Base-by-base conservation (phyloP, 2,888 invertebrate genomes). In the Lasioglossum figueresi region DNA sequence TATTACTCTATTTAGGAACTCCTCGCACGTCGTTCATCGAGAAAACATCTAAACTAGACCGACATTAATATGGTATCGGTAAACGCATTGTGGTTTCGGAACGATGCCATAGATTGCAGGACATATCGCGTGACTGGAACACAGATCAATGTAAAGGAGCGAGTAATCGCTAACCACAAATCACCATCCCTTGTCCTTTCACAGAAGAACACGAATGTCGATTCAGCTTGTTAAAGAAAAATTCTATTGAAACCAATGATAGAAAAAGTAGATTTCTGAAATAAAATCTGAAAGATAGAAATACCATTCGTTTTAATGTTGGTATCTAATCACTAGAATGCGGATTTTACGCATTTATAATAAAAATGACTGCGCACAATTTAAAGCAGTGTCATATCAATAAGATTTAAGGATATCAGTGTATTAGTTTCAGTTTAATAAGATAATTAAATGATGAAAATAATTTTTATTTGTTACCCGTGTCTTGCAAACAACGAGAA, bases 91-190 rank as follows among this genome's bases (percentile, higher is more conserved):
- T 27, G 77, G 70, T 84, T 77, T 79, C 43, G n/a, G 52, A 40
- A n/a, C 52, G 43, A 14, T 16, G 56, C 43, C 16, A 75, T 75
- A 56, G 16, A 84, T 78, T 75, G 84, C 73, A 81, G 79, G 74
- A 80, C 75, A 83, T 86, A 89, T 91, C 91, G 91, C 91, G 91
- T 91, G 91, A 91, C 91, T 80, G 85, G 85, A 85, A 84, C 88
- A 81, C 88, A 87, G 88, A 87, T 84, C 78, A 71, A 59, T 78
- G 88, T 82, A 88, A 89, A 89, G 79, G 85, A 85, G 81, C 85
- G 86, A 81, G 88, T 82, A 85, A 90, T 83, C 87, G 80, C 82
- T 79, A 78, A 83, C 90, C 88, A 84, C 88, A 89, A 76, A 84
- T 82, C 80, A 75, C 56, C 68, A 68, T 10, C 27, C 83, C 40